These are phyloP conservation scores for Bombus fervidus DNA, from an alignment of 1,140 invertebrate species.

Conservation along the genomic window DNA sequence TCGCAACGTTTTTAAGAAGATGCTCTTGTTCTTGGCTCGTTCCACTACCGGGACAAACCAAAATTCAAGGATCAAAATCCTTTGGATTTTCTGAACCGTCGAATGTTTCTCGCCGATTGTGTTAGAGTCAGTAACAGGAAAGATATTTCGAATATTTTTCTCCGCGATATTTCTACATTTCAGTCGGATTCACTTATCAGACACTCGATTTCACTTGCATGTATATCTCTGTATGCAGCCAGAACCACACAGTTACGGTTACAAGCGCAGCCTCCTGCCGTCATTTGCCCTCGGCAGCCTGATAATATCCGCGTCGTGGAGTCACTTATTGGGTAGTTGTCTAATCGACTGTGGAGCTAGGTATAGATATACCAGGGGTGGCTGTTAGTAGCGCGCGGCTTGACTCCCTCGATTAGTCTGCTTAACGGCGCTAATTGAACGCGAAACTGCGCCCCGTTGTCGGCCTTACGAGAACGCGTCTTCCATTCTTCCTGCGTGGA, in stretches of 20 bases:
- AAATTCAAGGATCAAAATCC: neutral
- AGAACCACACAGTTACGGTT: conserved; percentile 9
- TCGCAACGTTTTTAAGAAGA: neutral
- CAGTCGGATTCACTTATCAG: neutral
- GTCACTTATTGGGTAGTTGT: conserved; percentile 48
- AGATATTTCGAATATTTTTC: neutral
- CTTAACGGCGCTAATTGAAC: conserved; percentile 37
- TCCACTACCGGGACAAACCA: neutral
- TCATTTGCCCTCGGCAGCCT: conserved; percentile 16
- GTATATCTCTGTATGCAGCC: neutral
- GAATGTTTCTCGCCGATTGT: neutral
- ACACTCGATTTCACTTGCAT: neutral
- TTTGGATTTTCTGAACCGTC: neutral
- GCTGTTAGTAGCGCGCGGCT: neutral
- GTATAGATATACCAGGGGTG: neutral
- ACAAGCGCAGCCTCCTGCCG: neutral
- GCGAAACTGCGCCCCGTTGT: conserved; percentile 15
- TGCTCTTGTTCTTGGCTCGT: neutral
- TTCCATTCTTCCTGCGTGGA: neutral
- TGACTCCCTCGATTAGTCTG: conserved; percentile 28
- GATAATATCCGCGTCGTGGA: conserved; percentile 38
- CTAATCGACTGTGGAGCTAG: conserved; percentile 32
- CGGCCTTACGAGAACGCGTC: too few species aligned
- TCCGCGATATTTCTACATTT: neutral
- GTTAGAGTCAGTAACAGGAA: neutral